Evolutionary conservation across 2,888 invertebrate species (phyloP), one percentile per base, ranked within the genome.

Genomic region (Hypena proboscidalis): DNA sequence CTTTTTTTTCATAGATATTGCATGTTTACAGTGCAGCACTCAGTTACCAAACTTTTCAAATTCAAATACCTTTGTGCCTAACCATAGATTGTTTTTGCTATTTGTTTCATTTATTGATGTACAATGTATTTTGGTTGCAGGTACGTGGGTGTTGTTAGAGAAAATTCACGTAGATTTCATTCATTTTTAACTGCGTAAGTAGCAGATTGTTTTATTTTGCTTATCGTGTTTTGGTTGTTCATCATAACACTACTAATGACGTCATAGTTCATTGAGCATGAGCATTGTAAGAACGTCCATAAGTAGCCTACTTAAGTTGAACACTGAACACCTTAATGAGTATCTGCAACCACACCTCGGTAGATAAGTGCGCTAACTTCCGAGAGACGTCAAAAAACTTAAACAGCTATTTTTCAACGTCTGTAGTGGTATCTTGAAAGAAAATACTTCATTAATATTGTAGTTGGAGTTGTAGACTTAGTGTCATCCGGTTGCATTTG

Each of bases 81-180:
- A n/a, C n/a, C n/a, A n/a, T n/a, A n/a, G n/a, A n/a, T n/a, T n/a
- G n/a, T n/a, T n/a, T n/a, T 26, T 10, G 17, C 14, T 9, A 25
- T 50, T 35, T 19, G 15, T 57, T 54, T 35, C 29, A 38, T 36
- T 23, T 45, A 49, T 59, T 60, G 49, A 67, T 41, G 25, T 47
- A 34, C 21, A 32, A 27, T 49, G n/a, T 63, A 54, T 63, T 74
- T 72, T 52, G 39, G 74, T 85, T 78, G 1, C 87, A 89, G 89
- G 90, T 90, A 90, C 77, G 90, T 90, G 76, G 74, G 74, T 79
- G 80, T 82, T 78, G 80, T 75, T 83, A 85, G 76, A 83, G 80
- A 83, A 83, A 77, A 50, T 79, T 74, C 69, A 79, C 71, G 70
- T 83, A 79, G 72, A 75, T 82, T 72, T 77, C 74, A 74, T 82